Evolutionary conservation across 2,113 vertebrate species (phyloP).

Genomic region (Nansenia antarctica): DNA sequence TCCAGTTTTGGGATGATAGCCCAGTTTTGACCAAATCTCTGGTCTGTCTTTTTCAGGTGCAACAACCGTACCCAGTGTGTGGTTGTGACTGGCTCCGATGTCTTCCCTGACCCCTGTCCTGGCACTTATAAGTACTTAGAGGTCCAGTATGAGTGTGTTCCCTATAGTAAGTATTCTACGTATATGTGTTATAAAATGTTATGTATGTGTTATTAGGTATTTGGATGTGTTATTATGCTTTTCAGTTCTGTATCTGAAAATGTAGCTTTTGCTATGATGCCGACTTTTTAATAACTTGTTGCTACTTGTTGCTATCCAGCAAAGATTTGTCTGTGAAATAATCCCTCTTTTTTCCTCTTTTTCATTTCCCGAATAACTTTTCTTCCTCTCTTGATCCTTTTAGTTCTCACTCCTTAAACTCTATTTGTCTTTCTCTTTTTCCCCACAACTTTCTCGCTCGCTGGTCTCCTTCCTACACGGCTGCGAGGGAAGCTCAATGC

Average conservation of each 20-base stretch:
- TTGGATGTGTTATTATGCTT: too few relatives aligned
- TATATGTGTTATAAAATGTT: neutral
- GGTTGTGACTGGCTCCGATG: conserved; percentile 97
- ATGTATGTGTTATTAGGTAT: too few relatives aligned
- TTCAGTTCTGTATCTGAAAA: too few relatives aligned
- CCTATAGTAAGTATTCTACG: conserved; percentile 95
- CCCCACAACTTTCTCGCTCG: conserved; percentile 22
- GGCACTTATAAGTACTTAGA: conserved; percentile 99
- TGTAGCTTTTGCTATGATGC: too few relatives aligned
- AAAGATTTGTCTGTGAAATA: conserved; percentile 58
- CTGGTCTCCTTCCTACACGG: conserved; percentile 26
- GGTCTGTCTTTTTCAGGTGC: conserved; percentile 86
- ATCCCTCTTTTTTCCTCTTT: conserved; percentile 38
- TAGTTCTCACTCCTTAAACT: too few relatives aligned
- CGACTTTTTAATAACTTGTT: too few relatives aligned
- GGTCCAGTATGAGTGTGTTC: conserved; percentile 99
- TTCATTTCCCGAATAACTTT: conserved; percentile 54
- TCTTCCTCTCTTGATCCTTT: conserved; percentile 45
- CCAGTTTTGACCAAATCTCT: conserved; percentile 53
- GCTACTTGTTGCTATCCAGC: conserved; percentile 56
- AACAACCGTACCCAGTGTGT: conserved; percentile 99
- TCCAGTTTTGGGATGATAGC: neutral
- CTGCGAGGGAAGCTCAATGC: conserved; percentile 37
- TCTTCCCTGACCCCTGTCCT: conserved; percentile 99
- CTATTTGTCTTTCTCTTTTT: conserved; percentile 49